These are phyloP conservation scores for Acropora tenuis DNA, from an alignment of 64 coral and sea anemone genomes.

Conservation along the genomic window DNA sequence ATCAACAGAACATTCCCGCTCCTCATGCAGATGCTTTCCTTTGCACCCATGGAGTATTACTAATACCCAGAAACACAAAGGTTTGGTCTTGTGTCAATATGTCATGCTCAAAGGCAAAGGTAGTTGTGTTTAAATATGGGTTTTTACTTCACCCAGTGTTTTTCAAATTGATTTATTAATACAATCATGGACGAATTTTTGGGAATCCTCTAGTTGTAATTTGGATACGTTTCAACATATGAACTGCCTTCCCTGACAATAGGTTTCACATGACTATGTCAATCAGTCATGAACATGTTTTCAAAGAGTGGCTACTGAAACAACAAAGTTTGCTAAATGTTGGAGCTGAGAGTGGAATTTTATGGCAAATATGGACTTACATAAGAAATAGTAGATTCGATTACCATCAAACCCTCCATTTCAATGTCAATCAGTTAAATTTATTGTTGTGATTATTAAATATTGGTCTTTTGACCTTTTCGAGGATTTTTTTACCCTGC, in stretches of 20 bases:
- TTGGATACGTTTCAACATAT: background rate
- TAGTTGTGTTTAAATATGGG: constrained; percentile 5
- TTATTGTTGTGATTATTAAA: background rate
- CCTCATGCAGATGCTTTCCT: background rate
- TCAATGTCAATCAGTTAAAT: background rate
- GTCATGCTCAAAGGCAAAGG: background rate
- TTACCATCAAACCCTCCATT: background rate
- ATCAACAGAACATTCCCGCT: background rate
- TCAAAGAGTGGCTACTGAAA: background rate
- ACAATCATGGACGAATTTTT: background rate
- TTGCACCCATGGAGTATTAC: background rate
- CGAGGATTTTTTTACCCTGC: background rate
- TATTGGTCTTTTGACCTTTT: background rate
- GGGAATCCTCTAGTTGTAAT: background rate
- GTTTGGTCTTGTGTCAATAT: background rate
- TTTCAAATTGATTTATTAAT: background rate
- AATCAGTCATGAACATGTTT: background rate
- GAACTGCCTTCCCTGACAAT: background rate
- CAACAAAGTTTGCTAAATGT: constrained; percentile 9
- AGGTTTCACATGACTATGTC: background rate
- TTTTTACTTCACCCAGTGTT: background rate
- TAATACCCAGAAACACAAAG: background rate
- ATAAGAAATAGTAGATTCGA: background rate
- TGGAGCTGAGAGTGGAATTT: background rate
- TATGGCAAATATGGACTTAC: background rate